These are phyloP conservation scores for Unio delphinus DNA, from an alignment of 2,888 invertebrate genomes.

Conservation along the genomic window DNA sequence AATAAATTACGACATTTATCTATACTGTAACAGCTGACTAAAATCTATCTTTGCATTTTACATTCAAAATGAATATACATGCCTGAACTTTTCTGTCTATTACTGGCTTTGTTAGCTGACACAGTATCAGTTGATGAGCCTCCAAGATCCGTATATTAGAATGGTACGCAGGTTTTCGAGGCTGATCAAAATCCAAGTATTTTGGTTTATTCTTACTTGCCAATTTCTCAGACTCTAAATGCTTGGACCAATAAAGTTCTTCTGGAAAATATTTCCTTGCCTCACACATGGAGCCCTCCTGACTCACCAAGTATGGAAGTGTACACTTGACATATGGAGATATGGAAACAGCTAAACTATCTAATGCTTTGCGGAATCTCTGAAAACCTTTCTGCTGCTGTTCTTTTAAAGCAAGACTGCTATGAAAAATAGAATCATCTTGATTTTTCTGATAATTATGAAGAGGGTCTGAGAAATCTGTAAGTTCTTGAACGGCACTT, in stretches of 20 bases:
- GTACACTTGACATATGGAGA: constrained; percentile 90
- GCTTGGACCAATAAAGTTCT: constrained; percentile 80
- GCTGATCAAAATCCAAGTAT: constrained; percentile 24
- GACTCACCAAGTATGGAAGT: constrained; percentile 90
- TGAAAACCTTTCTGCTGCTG: constrained; percentile 41
- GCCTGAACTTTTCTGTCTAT: constrained; percentile 76
- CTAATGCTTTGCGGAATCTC: constrained; percentile 78
- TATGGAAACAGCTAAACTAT: constrained; percentile 83
- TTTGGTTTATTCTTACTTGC: constrained; percentile 11
- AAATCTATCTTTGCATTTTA: not conserved
- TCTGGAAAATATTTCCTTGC: constrained; percentile 82
- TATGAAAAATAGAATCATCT: constrained; percentile 69
- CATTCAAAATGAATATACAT: constrained; percentile 5
- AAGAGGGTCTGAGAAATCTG: constrained; percentile 80
- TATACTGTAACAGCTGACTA: not conserved
- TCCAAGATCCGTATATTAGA: constrained; percentile 50
- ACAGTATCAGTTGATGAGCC: constrained; percentile 80
- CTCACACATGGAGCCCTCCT: constrained; percentile 82
- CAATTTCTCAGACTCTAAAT: constrained; percentile 40
- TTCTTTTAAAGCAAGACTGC: constrained; percentile 45
- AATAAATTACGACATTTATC: not conserved
- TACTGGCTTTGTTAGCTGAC: constrained; percentile 78
- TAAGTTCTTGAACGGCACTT: constrained; percentile 21
- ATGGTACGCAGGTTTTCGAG: constrained; percentile 28
- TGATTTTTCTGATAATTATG: constrained; percentile 74